Conservation (phyloP, 2,888 invertebrate genomes). For the Furcula furcula region DNA sequence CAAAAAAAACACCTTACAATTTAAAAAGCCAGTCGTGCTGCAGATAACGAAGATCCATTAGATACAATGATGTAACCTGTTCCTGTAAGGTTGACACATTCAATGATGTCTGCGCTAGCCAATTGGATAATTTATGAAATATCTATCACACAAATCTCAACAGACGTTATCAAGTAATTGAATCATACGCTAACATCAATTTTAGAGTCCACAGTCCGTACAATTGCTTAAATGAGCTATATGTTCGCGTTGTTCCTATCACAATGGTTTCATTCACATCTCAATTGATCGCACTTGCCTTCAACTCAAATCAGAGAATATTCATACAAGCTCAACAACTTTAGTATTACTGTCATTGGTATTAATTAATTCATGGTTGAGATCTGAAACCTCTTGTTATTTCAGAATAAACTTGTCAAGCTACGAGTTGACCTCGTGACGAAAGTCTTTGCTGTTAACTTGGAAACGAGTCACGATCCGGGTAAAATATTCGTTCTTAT, state of each 20-base stretch:
- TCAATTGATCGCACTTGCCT: constrained; percentile 57
- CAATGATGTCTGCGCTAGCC: not conserved
- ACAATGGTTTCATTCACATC: constrained; percentile 60
- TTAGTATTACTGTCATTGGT: constrained; percentile 4
- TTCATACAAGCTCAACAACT: constrained; percentile 29
- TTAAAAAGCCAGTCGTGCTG: too few relatives aligned
- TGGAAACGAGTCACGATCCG: constrained; percentile 39
- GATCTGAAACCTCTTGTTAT: constrained; percentile 7
- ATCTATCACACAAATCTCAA: constrained; percentile 2
- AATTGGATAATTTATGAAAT: constrained; percentile 1
- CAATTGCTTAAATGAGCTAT: constrained; percentile 37
- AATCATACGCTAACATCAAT: constrained; percentile 31
- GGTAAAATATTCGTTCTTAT: constrained; percentile 42
- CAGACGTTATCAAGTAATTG: constrained; percentile 13
- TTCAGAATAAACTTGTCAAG: constrained; percentile 2
- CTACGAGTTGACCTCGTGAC: constrained; percentile 28
- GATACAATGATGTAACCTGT: not conserved
- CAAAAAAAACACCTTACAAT: too few relatives aligned
- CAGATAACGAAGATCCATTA: not conserved
- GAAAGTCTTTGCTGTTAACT: constrained; percentile 43
- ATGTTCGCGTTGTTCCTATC: constrained; percentile 37
- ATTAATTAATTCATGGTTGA: constrained; percentile 25
- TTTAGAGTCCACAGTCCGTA: constrained; percentile 33
- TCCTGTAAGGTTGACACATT: not conserved
- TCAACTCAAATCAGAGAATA: constrained; percentile 48